phyloP scores from a whole-genome alignment of 2,797 vertebrate species.

The Chelonia mydas region DNA sequence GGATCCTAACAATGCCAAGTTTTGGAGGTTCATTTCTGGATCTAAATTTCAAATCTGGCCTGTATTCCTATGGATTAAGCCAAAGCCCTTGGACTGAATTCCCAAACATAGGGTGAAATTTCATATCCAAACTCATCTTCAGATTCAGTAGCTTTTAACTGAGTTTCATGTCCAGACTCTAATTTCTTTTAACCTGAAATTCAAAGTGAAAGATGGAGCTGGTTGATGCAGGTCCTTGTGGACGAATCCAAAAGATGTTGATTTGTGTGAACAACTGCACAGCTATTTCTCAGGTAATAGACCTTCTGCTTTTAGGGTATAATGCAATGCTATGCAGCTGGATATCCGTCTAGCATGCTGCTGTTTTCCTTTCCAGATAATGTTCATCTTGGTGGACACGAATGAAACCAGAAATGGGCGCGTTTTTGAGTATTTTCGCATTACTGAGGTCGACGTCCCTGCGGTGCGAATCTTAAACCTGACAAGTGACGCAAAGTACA shows the following conservation, averaged over 20 bases:
- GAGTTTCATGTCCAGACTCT: not conserved
- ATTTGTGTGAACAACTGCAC: not conserved
- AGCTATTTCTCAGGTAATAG: not conserved
- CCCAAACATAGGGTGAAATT: not conserved
- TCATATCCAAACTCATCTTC: not conserved
- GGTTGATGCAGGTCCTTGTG: not conserved
- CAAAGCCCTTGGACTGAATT: not conserved
- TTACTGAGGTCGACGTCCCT: slow-evolving; percentile 85
- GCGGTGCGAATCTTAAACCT: slow-evolving; percentile 89
- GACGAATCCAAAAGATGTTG: not conserved
- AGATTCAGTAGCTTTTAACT: not conserved
- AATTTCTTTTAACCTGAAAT: not conserved
- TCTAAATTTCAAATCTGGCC: not conserved
- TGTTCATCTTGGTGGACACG: slow-evolving; percentile 89
- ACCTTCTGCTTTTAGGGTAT: not conserved
- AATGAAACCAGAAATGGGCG: slow-evolving; percentile 87
- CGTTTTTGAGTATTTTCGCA: slow-evolving; percentile 89
- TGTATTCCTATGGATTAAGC: not conserved
- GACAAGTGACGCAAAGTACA: slow-evolving; percentile 86
- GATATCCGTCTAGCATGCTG: not conserved
- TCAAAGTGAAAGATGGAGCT: not conserved
- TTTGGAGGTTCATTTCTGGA: not conserved
- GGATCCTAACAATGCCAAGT: not conserved
- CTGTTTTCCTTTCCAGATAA: slow-evolving; percentile 79
- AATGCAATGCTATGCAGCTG: not conserved